Evolutionary conservation across 2,113 vertebrate genomes (phyloP), one percentile per base, ranked within the genome.

Genomic region (Rhinogobius similis): DNA sequence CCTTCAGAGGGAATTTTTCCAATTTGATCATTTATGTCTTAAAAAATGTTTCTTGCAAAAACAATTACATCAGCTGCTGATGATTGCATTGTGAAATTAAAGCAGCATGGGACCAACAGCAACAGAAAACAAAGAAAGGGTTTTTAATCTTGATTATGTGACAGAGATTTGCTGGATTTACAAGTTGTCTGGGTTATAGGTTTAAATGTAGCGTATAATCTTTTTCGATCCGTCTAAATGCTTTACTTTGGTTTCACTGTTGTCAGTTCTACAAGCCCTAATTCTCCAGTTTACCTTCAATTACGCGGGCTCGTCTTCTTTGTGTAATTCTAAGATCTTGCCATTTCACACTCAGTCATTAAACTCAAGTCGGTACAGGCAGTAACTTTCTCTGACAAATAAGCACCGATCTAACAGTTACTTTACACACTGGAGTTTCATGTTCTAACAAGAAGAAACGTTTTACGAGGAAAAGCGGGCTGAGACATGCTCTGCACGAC

Each of bases 181-280:
- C 24, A 58, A 29, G 13, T 29, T 27, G 1, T 58, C 26, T 58
- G 55, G 7, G 16, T 61, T 36, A 10, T n/a, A 36, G 58, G 10
- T n/a, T 61, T 10, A 20, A n/a, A 20, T 18, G 26, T 59, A 29
- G 29, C 18, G 29, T 38, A 29, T 61, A 38, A 12, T 61, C 58
- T 61, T 29, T 29, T 16, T 29, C 26, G 26, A 58, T 27, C 24
- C 3, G 65, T 65, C 68, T 55, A 26, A 21, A 61, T 26, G 27
- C 38, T 50, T 73, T 13, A 66, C 63, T 52, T 32, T 66, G 41
- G 53, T 58, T 59, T 36, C 26, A 58, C 27, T 36, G 58, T 61
- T 61, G 58, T 61, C 58, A 61, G 29, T 0, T 61, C 46, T 0
- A 41, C 62, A 77, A 16, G n/a, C 68, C 20, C 38, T 27, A 56